These are phyloP conservation scores for Trachemys scripta DNA, from an alignment of 2,113 vertebrate species.

Conservation along the genomic window DNA sequence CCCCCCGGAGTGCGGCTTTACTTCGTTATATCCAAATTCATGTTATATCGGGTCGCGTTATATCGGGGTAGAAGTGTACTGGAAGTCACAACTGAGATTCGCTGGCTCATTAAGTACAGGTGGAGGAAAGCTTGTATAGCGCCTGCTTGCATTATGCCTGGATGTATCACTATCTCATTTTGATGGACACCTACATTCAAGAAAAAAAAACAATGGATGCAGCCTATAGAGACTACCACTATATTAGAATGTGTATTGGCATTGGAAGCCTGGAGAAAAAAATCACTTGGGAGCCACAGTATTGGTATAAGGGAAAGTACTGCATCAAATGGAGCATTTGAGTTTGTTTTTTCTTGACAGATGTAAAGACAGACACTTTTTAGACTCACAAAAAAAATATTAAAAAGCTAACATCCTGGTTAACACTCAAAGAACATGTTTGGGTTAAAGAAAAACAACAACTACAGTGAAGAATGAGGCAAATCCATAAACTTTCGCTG, in stretches of 20 bases:
- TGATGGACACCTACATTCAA: background rate
- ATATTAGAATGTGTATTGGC: background rate
- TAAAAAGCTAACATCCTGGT: background rate
- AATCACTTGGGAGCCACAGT: background rate
- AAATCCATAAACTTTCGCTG: constrained; percentile 32
- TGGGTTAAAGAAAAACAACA: background rate
- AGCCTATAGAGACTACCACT: background rate
- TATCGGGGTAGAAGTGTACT: background rate
- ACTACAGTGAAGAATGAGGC: constrained; percentile 3
- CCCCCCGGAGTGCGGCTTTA: too few relatives aligned
- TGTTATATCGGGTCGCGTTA: too few relatives aligned
- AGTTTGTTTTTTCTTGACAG: background rate
- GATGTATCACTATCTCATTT: background rate
- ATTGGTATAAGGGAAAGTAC: background rate
- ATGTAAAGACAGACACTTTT: background rate
- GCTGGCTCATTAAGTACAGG: background rate
- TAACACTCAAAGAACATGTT: background rate
- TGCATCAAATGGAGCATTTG: background rate
- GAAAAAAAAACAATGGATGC: background rate
- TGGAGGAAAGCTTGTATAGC: too few relatives aligned
- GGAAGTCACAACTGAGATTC: background rate
- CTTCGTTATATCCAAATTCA: too few relatives aligned
- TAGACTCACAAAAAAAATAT: background rate
- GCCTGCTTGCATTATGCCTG: background rate
- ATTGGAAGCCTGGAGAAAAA: background rate